These are phyloP conservation scores for Lamprotornis superbus DNA, from an alignment of 2,113 vertebrate genomes.

Conservation along the genomic window DNA sequence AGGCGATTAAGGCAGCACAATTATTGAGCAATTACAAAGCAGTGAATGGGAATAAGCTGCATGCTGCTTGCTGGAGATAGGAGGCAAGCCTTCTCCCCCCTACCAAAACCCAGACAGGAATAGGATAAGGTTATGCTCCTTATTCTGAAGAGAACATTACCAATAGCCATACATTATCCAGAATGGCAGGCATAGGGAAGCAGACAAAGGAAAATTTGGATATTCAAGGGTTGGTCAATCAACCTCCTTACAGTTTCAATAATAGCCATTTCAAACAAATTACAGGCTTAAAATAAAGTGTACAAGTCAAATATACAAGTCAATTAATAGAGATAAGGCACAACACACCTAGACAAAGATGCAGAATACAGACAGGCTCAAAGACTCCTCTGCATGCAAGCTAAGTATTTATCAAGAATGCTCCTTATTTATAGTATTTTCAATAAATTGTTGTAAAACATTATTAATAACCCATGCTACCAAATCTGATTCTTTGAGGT, in stretches of 20 bases:
- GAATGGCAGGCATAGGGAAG: background rate
- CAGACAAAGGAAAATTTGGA: background rate
- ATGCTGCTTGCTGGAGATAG: conserved; percentile 30
- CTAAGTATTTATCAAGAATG: background rate
- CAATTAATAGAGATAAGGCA: background rate
- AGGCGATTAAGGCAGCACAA: conserved; percentile 5
- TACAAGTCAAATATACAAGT: background rate
- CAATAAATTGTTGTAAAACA: background rate
- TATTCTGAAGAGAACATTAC: background rate
- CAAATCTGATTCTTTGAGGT: background rate
- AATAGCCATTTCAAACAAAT: background rate
- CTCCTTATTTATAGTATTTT: background rate
- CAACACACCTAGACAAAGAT: background rate
- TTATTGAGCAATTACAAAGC: conserved; percentile 27
- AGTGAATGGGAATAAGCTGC: conserved; percentile 20
- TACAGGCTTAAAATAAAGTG: background rate
- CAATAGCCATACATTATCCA: background rate
- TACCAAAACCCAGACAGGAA: background rate
- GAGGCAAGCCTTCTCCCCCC: background rate
- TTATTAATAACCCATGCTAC: background rate
- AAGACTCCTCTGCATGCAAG: background rate
- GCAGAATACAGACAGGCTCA: background rate
- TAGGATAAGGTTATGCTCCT: background rate
- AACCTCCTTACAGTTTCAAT: background rate
- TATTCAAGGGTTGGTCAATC: background rate